phyloP scores from a whole-genome alignment of 2,113 vertebrate genomes.

The Lagopus muta region DNA sequence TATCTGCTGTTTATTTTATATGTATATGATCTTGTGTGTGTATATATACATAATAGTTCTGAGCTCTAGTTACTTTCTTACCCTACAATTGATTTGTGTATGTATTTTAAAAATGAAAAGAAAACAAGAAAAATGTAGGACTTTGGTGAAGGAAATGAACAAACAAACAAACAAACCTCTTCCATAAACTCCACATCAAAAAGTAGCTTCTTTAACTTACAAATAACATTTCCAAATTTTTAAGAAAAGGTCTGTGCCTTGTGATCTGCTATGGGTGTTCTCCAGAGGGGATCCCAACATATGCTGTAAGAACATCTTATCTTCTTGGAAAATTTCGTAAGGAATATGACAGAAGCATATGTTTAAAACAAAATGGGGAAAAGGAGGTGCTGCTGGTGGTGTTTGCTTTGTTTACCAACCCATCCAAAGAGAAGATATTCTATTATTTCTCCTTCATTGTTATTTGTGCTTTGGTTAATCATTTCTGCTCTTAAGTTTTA shows the following conservation, averaged over 20 bases:
- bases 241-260: not conserved
- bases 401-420: not conserved
- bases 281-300: not conserved
- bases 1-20: not conserved
- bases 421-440: not conserved
- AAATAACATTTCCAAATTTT: not conserved
- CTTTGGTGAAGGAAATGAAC: not conserved
- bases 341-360: not conserved
- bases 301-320: not conserved
- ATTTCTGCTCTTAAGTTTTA: not conserved
- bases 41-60: not conserved
- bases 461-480: not conserved
- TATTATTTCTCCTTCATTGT: not conserved
- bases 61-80: not conserved
- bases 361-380: not conserved
- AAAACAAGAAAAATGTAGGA: not conserved
- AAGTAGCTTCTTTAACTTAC: fast-evolving
- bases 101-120: not conserved
- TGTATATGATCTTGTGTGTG: not conserved
- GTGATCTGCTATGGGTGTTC: not conserved
- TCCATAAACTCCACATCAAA: not conserved
- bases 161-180: not conserved
- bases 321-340: not conserved
- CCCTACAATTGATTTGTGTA: not conserved
- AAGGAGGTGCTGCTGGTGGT: not conserved